phyloP scores from a whole-genome alignment of 2,113 vertebrate genomes.

The Ursus arctos region DNA sequence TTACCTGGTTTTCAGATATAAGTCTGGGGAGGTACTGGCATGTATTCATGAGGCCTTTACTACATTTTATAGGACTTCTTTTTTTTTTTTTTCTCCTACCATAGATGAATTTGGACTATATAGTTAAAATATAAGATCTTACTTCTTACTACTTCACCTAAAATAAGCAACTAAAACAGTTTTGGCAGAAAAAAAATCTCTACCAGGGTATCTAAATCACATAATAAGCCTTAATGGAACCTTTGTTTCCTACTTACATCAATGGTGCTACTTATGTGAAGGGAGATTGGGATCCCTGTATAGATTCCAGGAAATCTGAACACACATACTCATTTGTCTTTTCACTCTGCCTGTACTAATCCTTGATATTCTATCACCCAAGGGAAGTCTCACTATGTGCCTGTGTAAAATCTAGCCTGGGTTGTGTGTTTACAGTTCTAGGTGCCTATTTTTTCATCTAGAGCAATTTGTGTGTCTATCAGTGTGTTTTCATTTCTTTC shows the following conservation, averaged over 20 bases:
- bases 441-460: background rate
- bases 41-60: background rate
- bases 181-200: conserved; percentile 23
- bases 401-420: background rate
- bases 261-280: conserved; percentile 71
- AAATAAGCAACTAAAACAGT: conserved; percentile 33
- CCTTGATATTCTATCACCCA: background rate
- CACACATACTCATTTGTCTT: conserved; percentile 70
- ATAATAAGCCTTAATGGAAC: conserved; percentile 71
- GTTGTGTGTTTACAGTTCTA: background rate
- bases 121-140: background rate
- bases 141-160: conserved; percentile 14
- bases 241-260: conserved; percentile 75
- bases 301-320: conserved; percentile 75
- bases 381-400: background rate
- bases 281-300: conserved; percentile 65
- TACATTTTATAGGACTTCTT: background rate
- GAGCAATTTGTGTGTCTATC: background rate
- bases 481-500: background rate
- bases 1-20: conserved; percentile 10
- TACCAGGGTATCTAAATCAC: conserved; percentile 43
- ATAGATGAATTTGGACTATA: background rate
- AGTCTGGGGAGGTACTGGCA: background rate
- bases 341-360: conserved; percentile 43
- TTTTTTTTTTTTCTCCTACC: background rate